Base-by-base conservation (phyloP, 2,797 vertebrate species). In the Antennarius maculatus region DNA sequence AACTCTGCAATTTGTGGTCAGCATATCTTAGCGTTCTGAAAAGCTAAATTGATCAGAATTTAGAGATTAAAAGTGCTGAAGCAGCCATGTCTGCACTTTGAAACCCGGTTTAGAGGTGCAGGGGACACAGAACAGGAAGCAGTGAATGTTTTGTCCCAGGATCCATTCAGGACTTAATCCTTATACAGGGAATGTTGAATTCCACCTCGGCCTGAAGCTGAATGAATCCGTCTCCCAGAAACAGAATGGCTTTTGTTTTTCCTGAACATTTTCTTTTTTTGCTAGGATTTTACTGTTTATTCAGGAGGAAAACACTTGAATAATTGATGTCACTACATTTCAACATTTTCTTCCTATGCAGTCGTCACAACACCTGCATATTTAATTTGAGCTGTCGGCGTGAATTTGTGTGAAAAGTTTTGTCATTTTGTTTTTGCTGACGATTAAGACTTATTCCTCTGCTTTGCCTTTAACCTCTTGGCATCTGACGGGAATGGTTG, bases 281-380 rank as follows among this genome's bases (percentile, higher is more conserved):
- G 45, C 17, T 34, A 14, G 14, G 7, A 45, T 16, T 28, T 54
- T n/a, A 12, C 60, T 48, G 11, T 66, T 72, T 34, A 71, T 60
- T 73, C 53, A 71, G 5, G 13, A 67, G 49, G 43, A 2, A 29
- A 71, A 76, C 50, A 47, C 61, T 53, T 74, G 48, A 80, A 67
- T 64, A 48, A 79, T 66, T 56, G 82, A 84, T 77, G 78, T 77
- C 70, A 69, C 31, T 67, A 45, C 54, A 46, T 71, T 66, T 76
- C 15, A 64, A 46, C n/a, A 3, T 57, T 12, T 76, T 27, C 37
- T 39, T 39, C 37, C 37, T 8, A 39, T 39, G 37, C 37, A 43
- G 48, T 81, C 0, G 42, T 71, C 48, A 34, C 50, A 0, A 23
- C 52, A 65, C 66, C 59, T 58, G 63, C 60, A 59, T 11, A 2